Percentiles rank a stretch among this genome's conserved stretches.
Conservation (phyloP, 1,140 invertebrate genomes). For the Cotesia vestalis region DNA sequence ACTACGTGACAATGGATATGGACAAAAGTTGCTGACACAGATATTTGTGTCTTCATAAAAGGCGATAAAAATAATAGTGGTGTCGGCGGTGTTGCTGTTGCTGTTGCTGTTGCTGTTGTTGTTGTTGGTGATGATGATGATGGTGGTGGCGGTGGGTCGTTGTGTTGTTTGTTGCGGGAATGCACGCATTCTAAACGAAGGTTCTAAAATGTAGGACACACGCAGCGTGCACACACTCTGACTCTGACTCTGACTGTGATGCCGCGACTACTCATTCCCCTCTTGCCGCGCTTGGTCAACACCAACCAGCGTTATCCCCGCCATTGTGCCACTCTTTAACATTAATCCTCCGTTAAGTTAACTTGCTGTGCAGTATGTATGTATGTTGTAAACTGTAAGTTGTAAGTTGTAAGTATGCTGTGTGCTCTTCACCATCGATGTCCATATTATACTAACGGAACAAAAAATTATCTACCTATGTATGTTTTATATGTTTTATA, state of each 20-base stretch:
- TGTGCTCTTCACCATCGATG: no score
- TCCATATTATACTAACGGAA: no score
- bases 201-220: slow-evolving; percentile 61
- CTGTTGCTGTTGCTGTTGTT: no score
- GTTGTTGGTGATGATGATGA: neutral
- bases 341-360: slow-evolving; percentile 59
- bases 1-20: neutral
- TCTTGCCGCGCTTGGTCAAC: neutral
- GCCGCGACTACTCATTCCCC: slow-evolving; percentile 8
- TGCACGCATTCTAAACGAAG: slow-evolving; percentile 43
- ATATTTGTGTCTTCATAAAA: slow-evolving; percentile 17
- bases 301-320: slow-evolving; percentile 29
- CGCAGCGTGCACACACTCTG: slow-evolving; percentile 35
- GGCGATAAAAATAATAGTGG: slow-evolving; percentile 18
- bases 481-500: no score
- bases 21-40: neutral
- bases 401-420: no score
- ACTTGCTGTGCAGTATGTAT: slow-evolving; percentile 43
- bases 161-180: slow-evolving; percentile 3
- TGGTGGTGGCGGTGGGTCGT: neutral
- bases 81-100: neutral
- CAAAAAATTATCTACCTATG: no score
- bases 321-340: slow-evolving; percentile 32
- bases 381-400: no score
- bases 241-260: slow-evolving; percentile 12